Evolutionary conservation across 2,113 vertebrate species (phyloP).

Genomic region (Lathamus discolor): DNA sequence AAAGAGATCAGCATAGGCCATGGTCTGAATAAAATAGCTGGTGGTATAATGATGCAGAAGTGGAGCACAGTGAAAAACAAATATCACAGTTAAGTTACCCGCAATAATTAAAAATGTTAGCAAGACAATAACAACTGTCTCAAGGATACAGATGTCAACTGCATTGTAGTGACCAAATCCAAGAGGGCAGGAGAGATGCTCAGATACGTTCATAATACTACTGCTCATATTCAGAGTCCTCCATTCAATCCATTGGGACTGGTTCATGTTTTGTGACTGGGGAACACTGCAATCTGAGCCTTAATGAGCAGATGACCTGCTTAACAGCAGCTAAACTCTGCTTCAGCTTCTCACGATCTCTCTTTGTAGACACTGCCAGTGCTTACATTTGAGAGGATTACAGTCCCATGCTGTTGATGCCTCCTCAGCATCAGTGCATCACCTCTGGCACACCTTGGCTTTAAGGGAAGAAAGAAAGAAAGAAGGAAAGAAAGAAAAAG

Average conservation of each 20-base stretch:
- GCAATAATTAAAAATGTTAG: slow-evolving; percentile 95
- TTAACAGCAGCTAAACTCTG: slow-evolving; percentile 66
- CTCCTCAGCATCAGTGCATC: slow-evolving; percentile 73
- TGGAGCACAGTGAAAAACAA: slow-evolving; percentile 97
- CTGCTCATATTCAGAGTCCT: slow-evolving; percentile 81
- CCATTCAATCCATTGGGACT: slow-evolving; percentile 80
- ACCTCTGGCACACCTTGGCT: slow-evolving; percentile 74
- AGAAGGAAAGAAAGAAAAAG: background rate
- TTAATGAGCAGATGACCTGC: slow-evolving; percentile 44
- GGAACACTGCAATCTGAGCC: slow-evolving; percentile 39
- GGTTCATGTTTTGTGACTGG: slow-evolving; percentile 88
- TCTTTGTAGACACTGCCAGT: slow-evolving; percentile 59
- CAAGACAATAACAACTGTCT: slow-evolving; percentile 92
- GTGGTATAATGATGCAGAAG: slow-evolving; percentile 97
- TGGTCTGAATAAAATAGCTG: slow-evolving; percentile 99
- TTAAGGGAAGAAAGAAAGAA: slow-evolving; percentile 52
- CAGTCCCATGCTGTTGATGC: slow-evolving; percentile 63
- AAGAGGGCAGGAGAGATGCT: slow-evolving; percentile 91
- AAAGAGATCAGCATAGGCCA: slow-evolving; percentile 97
- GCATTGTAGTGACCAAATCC: slow-evolving; percentile 89
- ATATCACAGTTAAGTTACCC: slow-evolving; percentile 96
- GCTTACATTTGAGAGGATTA: slow-evolving; percentile 66
- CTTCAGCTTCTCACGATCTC: slow-evolving; percentile 54
- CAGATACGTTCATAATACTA: slow-evolving; percentile 76
- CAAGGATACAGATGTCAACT: slow-evolving; percentile 90